Evolutionary conservation across 2,888 invertebrate genomes (phyloP), one percentile per base, ranked within the genome.

Genomic region (Helicoverpa assulta): DNA sequence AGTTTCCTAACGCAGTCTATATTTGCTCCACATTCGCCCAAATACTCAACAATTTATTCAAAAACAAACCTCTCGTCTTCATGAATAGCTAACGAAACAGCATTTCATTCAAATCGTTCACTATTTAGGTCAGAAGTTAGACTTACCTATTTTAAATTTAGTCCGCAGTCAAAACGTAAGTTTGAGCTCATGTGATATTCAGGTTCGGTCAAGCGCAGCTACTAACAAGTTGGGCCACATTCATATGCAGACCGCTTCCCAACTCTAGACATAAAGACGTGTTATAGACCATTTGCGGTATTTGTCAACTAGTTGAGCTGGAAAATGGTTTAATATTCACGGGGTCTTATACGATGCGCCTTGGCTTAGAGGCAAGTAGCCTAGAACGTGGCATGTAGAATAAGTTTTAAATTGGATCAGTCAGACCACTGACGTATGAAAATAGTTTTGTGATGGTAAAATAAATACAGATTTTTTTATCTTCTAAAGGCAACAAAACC

Each of bases 151-250:
- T 80, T 84, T 77, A 78, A 81, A 83, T 81, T 82, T 80, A 80
- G 75, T 67, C 62, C 66, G 70, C 67, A 74, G 69, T 77, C 80
- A 75, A 73, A 76, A 80, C 73, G 60, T 55, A 80, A 80, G 76
- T 81, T 78, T 67, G 60, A 77, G 68, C 83, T 86, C 85, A 85
- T 86, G 78, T 75, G 81, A 80, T 84, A 87, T 87, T 86, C 86
- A 87, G 43, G 71, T 72, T 73, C 75, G 86, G 86, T 84, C 85
- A 86, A 80, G 85, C 80, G 70, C 76, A 68, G 70, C 70, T 63
- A 57, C 76, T 83, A 83, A 81, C 83, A 79, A 79, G 80, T 85
- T 82, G 70, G 73, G 18, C 57, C 40, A 62, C 69, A 53, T 86
- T 86, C 70, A 82, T 80, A 84, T 86, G 83, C 82, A 82, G 75